These are phyloP conservation scores for Macrocentrus cingulum DNA, from an alignment of 1,140 invertebrate species.

Conservation along the genomic window DNA sequence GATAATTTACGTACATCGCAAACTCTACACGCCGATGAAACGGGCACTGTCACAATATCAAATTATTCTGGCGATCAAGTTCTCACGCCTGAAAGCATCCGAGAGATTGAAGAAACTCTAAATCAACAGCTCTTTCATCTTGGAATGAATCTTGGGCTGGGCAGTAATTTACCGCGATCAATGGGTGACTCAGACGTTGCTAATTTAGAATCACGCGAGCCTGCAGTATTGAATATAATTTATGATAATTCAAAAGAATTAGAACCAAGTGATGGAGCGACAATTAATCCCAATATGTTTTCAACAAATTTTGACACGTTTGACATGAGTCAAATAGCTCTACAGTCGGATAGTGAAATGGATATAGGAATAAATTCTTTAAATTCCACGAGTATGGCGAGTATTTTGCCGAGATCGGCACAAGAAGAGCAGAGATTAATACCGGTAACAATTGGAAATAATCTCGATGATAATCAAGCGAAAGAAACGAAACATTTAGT, in stretches of 20 bases:
- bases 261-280: constrained; percentile 29
- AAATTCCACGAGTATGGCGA: constrained; percentile 43
- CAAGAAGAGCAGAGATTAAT: constrained; percentile 34
- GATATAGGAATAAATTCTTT: constrained; percentile 40
- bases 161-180: constrained; percentile 32
- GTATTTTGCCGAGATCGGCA: constrained; percentile 47
- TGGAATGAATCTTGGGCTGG: constrained; percentile 40
- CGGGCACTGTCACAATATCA: constrained; percentile 49
- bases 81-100: constrained; percentile 51
- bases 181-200: constrained; percentile 27
- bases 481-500: constrained; percentile 25
- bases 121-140: constrained; percentile 54
- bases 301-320: constrained; percentile 44
- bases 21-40: constrained; percentile 50
- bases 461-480: constrained; percentile 21
- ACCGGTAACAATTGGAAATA: constrained; percentile 23
- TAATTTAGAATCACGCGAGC: constrained; percentile 32
- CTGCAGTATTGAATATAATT: constrained; percentile 45
- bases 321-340: constrained; percentile 45
- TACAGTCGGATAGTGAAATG: constrained; percentile 44
- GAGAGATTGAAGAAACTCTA: constrained; percentile 53
- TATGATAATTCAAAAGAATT: constrained; percentile 42
- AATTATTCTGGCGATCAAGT: constrained; percentile 46
- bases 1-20: constrained; percentile 40
- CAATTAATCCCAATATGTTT: constrained; percentile 35